phyloP scores from a whole-genome alignment of 2,113 vertebrate species.

The Notarius lentiginosus region DNA sequence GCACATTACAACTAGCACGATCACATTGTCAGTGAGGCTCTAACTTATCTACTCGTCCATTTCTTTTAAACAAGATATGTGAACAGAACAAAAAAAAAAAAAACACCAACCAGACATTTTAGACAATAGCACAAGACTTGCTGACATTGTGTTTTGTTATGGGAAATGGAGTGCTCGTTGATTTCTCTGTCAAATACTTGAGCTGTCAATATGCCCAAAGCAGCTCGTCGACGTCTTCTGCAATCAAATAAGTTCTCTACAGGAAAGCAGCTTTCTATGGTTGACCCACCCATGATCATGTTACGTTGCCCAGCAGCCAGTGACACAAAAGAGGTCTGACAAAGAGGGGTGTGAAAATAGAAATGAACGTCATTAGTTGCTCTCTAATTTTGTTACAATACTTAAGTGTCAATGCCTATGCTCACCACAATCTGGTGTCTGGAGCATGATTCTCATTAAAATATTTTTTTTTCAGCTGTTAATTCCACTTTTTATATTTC shows the following conservation, averaged over 20 bases:
- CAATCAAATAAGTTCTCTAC: background rate
- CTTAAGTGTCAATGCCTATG: background rate
- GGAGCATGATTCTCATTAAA: background rate
- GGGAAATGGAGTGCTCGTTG: background rate
- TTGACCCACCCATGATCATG: slow-evolving; percentile 1
- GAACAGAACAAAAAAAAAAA: background rate
- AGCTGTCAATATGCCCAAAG: background rate
- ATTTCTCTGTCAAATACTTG: background rate
- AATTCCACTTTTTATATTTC: background rate
- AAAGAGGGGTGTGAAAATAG: slow-evolving; percentile 21
- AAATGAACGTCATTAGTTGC: background rate
- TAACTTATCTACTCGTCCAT: background rate
- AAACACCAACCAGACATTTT: background rate
- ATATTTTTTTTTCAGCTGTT: background rate
- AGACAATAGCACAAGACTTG: background rate
- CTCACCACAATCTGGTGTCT: background rate
- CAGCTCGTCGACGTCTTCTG: background rate
- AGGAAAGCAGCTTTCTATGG: background rate
- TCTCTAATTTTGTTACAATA: slow-evolving; percentile 1
- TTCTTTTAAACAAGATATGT: background rate
- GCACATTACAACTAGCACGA: background rate
- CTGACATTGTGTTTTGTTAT: background rate
- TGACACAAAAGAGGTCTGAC: slow-evolving; percentile 16
- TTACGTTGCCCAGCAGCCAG: slow-evolving; percentile 10
- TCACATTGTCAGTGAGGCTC: background rate